A percentile compares a stretch with the other conserved stretches of the same genome.
phyloP scores from a whole-genome alignment of 1,140 invertebrate genomes.

The Leptinotarsa lineolata region DNA sequence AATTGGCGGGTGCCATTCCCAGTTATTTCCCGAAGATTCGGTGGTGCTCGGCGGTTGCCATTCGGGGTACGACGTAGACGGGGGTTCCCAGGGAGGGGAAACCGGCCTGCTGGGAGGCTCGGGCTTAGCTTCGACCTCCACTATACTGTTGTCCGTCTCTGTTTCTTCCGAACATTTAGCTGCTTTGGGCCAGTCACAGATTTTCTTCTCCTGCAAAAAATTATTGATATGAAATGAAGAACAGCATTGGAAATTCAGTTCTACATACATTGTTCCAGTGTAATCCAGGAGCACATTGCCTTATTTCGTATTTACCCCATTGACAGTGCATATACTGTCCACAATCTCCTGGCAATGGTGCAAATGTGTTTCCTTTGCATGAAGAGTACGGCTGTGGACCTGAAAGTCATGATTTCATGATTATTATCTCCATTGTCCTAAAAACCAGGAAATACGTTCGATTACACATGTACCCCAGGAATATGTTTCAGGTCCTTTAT shows the following conservation, averaged over 20 bases:
- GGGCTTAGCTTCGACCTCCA: constrained; percentile 34
- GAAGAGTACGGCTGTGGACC: constrained; percentile 56
- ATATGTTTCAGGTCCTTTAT: no score
- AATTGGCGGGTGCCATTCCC: constrained; percentile 47
- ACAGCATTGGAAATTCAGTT: no score
- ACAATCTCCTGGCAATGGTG: constrained; percentile 70
- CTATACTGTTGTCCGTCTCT: constrained; percentile 31
- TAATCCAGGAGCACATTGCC: constrained; percentile 73
- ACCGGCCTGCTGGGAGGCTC: constrained; percentile 27
- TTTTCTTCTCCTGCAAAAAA: constrained; percentile 56
- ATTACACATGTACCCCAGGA: background rate
- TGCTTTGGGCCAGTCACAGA: constrained; percentile 80
- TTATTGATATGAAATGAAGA: no score
- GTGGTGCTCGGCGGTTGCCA: constrained; percentile 27
- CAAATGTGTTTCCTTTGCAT: constrained; percentile 63
- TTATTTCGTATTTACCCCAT: constrained; percentile 74
- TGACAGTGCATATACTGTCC: constrained; percentile 76
- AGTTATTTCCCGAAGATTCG: constrained; percentile 35
- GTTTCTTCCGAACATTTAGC: constrained; percentile 64
- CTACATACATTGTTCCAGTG: constrained; percentile 74
- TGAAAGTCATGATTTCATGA: constrained; percentile 34
- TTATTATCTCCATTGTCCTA: background rate
- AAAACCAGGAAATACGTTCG: background rate
- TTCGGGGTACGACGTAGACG: constrained; percentile 32
- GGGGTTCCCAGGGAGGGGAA: constrained; percentile 38